phyloP scores from a whole-genome alignment of 1,140 invertebrate species.

The Samia ricini region DNA sequence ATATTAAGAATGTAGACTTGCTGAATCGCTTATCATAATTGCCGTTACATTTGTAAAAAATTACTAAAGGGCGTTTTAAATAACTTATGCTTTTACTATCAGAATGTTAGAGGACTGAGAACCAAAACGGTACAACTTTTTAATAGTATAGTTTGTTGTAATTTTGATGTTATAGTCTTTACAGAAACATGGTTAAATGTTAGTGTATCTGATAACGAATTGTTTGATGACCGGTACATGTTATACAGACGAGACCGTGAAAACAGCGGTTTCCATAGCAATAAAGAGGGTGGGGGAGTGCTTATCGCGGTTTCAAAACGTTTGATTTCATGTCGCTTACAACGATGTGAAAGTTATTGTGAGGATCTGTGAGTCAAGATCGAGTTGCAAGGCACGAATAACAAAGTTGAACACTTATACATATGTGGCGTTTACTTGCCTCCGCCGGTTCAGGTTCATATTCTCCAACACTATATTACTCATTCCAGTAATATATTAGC shows the following conservation, averaged over 20 bases:
- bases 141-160: background rate
- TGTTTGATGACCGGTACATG: conserved; percentile 18
- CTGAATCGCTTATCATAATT: conserved; percentile 5
- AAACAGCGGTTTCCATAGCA: background rate
- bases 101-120: conserved; percentile 17
- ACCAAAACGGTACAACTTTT: conserved; percentile 4
- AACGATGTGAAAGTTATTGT: background rate
- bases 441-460: conserved; percentile 7
- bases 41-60: background rate
- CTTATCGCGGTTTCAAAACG: conserved; percentile 5
- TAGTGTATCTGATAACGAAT: conserved; percentile 15
- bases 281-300: conserved; percentile 9
- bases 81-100: conserved; percentile 16
- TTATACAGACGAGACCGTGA: conserved; percentile 21
- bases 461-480: background rate
- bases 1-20: conserved; percentile 8
- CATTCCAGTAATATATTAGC: conserved; percentile 2
- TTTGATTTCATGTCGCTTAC: conserved; percentile 4
- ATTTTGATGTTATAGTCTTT: conserved; percentile 19
- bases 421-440: conserved; percentile 15
- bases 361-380: conserved; percentile 16
- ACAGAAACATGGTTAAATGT: conserved; percentile 22
- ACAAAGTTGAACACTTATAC: background rate
- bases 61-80: background rate
- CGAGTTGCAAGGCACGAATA: background rate